Base-by-base conservation (phyloP, 2,113 vertebrate species). In the Clarias macrocephalus region DNA sequence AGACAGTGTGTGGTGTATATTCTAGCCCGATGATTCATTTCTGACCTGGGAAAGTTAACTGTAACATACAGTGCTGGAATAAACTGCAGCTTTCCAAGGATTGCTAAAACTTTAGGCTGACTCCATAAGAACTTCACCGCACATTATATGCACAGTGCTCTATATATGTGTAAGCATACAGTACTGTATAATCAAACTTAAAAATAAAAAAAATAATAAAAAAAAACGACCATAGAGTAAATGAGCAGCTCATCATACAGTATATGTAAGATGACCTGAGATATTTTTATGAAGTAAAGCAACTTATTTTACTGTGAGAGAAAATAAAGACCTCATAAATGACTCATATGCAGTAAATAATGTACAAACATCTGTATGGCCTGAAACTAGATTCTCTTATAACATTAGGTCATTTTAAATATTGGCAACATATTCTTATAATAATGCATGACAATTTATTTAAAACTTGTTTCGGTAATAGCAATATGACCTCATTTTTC, bases 271-370 rank as follows among this genome's bases (percentile, higher is more conserved):
- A 80, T 33, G 54, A 57, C 10, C 76, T 2, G n/a, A 7, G 68
- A 75, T 52, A 21, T n/a, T 54, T 37, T 23, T 37, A 60, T 60
- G 30, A 80, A 60, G 79, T 23, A 80, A 80, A 80, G 5, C 18
- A 30, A 33, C n/a, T 80, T 59, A 28, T 28, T 16, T 57, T 79
- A 79, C n/a, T 79, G 54, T 2, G 23, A 80, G 54, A 33, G 54
- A 59, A 30, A 80, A 60, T 80, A 80, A 76, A 25, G 28, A 37
- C 28, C 33, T 23, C 56, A 80, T 80, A 60, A 80, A 80, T 80
- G 77, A 80, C 77, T 59, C 77, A 80, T 60, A 60, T 33, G 77
- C 77, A 57, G n/a, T 79, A 54, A 57, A 79, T 79, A 77, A 77
- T 56, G 75, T 18, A 56, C 13, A 56, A 56, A 77, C 75, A 80